Evolutionary conservation across 1,140 invertebrate species (phyloP).

Genomic region (Drosophila neocordata): DNA sequence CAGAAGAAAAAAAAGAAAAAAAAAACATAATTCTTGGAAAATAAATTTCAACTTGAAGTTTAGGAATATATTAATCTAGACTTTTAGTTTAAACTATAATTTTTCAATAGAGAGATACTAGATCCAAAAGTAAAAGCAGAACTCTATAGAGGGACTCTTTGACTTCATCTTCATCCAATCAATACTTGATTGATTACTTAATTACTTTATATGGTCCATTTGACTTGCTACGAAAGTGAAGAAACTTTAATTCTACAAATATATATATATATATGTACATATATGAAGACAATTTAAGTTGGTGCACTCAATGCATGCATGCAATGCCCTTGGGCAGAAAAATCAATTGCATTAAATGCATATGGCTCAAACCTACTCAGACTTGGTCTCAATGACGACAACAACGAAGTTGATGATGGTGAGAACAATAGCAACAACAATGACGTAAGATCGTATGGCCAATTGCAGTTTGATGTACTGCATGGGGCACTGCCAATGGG

Average conservation of each 20-base stretch:
- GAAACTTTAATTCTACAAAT: background rate
- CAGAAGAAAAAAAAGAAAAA: no score
- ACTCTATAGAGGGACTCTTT: no score
- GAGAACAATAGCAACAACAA: background rate
- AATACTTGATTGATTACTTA: no score
- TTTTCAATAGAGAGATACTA: no score
- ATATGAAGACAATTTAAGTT: background rate
- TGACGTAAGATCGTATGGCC: slow-evolving; percentile 63
- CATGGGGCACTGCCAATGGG: slow-evolving; percentile 62
- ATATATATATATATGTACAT: background rate
- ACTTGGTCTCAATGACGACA: slow-evolving; percentile 10
- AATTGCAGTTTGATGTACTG: slow-evolving; percentile 59
- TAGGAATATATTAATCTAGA: no score
- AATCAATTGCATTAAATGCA: slow-evolving; percentile 76
- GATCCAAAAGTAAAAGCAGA: no score
- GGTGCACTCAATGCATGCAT: slow-evolving; percentile 43
- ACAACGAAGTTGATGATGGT: background rate
- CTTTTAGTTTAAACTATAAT: no score
- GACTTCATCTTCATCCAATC: no score
- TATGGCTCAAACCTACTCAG: slow-evolving; percentile 45
- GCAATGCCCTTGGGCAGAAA: slow-evolving; percentile 68
- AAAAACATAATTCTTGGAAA: no score
- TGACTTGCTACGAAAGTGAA: background rate
- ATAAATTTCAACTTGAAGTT: no score
- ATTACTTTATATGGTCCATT: background rate